Evolutionary conservation across 2,888 invertebrate species (phyloP).

Genomic region (Lutraria lutraria): DNA sequence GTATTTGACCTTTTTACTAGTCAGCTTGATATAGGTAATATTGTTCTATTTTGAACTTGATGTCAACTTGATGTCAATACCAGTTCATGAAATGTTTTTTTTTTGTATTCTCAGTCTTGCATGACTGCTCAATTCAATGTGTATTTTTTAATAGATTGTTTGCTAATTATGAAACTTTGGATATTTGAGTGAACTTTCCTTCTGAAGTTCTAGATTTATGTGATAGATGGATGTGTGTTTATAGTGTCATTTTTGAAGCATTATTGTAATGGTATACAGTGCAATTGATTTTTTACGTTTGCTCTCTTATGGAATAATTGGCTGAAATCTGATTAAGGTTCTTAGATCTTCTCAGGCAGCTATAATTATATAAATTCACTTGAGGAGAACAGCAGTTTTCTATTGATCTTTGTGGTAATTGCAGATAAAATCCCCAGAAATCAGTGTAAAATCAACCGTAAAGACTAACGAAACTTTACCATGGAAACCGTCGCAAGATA

Average conservation of each 20-base stretch:
- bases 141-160: background rate
- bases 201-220: background rate
- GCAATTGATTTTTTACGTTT: background rate
- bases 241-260: background rate
- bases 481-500: constrained; percentile 53
- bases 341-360: background rate
- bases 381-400: background rate
- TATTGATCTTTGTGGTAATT: background rate
- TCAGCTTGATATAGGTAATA: too few relatives aligned
- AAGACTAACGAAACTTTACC: constrained; percentile 60
- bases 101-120: background rate
- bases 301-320: background rate
- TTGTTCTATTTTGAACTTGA: background rate
- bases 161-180: background rate
- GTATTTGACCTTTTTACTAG: too few relatives aligned
- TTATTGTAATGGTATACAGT: background rate
- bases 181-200: background rate
- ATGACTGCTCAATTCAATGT: background rate
- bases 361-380: background rate
- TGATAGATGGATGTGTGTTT: background rate
- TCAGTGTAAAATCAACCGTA: constrained; percentile 21
- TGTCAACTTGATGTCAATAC: background rate
- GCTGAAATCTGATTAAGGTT: background rate
- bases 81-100: background rate
- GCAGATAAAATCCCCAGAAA: constrained; percentile 22